Base-by-base conservation (phyloP, 2,113 vertebrate genomes). In the Microtus richardsoni region DNA sequence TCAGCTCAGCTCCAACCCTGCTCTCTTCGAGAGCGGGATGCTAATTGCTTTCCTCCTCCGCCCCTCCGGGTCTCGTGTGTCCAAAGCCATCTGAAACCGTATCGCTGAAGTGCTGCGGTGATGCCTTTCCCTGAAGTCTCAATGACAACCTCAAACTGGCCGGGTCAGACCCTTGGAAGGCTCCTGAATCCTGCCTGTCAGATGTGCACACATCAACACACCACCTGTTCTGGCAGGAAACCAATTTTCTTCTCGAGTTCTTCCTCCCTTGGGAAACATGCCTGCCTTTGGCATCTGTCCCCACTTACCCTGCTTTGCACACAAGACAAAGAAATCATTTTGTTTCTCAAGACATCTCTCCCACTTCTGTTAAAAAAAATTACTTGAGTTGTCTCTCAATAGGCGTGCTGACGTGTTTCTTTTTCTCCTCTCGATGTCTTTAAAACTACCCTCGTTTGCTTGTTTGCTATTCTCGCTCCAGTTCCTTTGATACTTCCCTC, bases 151-250 rank as follows among this genome's bases (percentile, higher is more conserved):
- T 92, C 19, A 24, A 47, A 26, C 30, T 91, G 73, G 93, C 78
- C 92, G 41, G 82, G 47, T 66, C 86, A 92, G 91, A 83, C 85
- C 41, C 44, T 91, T 80, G 93, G 92, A 97, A 88, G 88, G 83
- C 41, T 94, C 86, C 39, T n/a, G 86, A 92, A 89, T 49, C 75
- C 77, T 71, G 88, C 74, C 89, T 84, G 93, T 95, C 97, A 96
- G 62, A 96, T 92, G 78, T 83, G 85, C 36, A 60, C 93, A 88
- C 96, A 95, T 97, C 97, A 97, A 78, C 88, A 95, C 7, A 0
- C 92, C 95, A 97, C 97, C 97, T 97, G 92, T 96, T 97, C 94
- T 97, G 97, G 96, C 93, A 93, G 92, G 88, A 98, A 96, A 91
- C 97, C 93, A 92, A 62, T 92, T 96, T 92, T 92, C 91, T 93